Conservation (phyloP, 2,888 invertebrate genomes). For the Encarsia formosa region DNA sequence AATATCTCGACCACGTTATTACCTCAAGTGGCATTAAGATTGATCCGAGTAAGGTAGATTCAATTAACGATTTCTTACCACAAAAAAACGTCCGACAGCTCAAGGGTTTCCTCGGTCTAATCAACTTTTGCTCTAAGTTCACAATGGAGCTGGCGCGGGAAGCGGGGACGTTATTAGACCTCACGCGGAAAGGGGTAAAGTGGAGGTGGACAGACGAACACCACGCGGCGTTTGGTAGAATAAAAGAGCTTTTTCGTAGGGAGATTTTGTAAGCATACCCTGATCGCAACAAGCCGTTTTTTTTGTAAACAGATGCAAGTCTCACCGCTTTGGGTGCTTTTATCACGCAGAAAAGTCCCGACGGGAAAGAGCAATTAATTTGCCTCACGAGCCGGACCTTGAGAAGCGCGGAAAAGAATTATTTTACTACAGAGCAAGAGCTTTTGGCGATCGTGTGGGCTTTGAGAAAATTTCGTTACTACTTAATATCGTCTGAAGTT, state of each 20-base stretch:
- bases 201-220: neutral
- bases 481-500: neutral
- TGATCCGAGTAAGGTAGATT: too few species aligned
- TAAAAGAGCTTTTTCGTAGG: neutral
- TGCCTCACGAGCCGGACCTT: neutral
- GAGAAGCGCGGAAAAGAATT: neutral
- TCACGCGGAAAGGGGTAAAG: too few species aligned
- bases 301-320: neutral
- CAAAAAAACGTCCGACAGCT: too few species aligned
- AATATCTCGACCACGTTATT: too few species aligned
- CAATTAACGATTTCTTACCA: too few species aligned
- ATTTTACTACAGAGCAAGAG: neutral
- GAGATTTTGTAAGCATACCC: neutral
- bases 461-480: neutral
- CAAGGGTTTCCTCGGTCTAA: too few species aligned
- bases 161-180: too few species aligned
- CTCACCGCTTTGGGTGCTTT: neutral
- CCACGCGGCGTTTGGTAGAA: neutral
- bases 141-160: too few species aligned
- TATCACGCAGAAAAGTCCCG: neutral
- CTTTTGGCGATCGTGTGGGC: slow-evolving; percentile 1
- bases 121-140: too few species aligned
- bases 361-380: neutral
- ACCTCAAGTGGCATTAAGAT: too few species aligned
- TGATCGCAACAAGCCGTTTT: neutral